Evolutionary conservation across 2,888 invertebrate genomes (phyloP).

Genomic region (Meiosimyza decipiens): DNA sequence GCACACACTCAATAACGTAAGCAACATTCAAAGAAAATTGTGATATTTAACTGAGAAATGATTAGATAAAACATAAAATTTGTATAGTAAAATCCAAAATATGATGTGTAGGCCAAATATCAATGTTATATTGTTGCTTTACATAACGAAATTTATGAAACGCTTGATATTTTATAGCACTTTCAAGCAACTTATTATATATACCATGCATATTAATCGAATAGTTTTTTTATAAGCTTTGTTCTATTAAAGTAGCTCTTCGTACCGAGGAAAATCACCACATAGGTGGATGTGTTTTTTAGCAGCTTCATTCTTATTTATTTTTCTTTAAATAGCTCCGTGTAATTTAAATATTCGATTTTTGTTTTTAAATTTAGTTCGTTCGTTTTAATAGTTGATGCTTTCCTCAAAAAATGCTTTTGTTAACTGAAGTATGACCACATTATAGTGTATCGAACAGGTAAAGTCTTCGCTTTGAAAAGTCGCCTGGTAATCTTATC

Average conservation of each 20-base stretch:
- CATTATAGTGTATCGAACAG: not conserved
- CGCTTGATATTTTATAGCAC: not conserved
- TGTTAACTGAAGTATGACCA: not conserved
- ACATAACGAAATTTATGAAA: not conserved
- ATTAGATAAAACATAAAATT: too few species aligned
- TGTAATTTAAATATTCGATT: slow-evolving; percentile 11
- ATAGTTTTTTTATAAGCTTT: too few species aligned
- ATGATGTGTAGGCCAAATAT: too few species aligned
- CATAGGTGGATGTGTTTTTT: slow-evolving; percentile 56
- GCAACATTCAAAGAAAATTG: too few species aligned
- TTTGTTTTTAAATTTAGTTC: slow-evolving; percentile 25
- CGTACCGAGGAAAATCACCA: slow-evolving; percentile 60
- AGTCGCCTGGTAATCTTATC: not conserved
- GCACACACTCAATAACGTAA: too few species aligned
- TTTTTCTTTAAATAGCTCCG: not conserved
- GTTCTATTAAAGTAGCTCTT: slow-evolving; percentile 10
- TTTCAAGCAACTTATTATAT: not conserved
- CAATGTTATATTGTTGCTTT: too few species aligned
- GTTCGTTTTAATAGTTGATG: slow-evolving; percentile 12
- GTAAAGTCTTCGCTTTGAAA: not conserved
- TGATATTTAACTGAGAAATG: too few species aligned
- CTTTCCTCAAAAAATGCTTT: slow-evolving; percentile 5
- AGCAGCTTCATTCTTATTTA: slow-evolving; percentile 51
- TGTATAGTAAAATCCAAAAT: too few species aligned
- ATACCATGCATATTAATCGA: too few species aligned